Evolutionary conservation across 2,797 vertebrate genomes (phyloP), one percentile per base, ranked within the genome.

Genomic region (Pelochelys cantorii): DNA sequence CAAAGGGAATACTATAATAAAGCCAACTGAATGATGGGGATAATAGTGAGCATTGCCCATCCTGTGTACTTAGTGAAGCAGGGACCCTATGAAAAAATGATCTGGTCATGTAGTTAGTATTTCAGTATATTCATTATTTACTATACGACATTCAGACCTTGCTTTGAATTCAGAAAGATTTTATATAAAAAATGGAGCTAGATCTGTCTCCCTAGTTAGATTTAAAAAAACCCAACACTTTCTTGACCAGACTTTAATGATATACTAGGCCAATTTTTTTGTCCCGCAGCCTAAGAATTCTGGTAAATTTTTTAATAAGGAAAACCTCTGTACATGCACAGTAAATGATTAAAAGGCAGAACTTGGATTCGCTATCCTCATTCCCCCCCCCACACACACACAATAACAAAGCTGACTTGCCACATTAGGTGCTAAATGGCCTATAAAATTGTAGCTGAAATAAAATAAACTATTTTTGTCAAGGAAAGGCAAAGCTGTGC

Each of bases 391-490:
- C 42, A 2, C 42, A 2, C 42, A 48, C 42, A 48, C 42, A 1
- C 29, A 59, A 54, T 81, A 85, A 57, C 79, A 88, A 57, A 77
- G 65, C 48, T 56, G 68, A 37, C 18, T 75, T 75, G 37, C 59
- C 55, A 18, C 62, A 62, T 80, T 54, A 86, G 79, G 86, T 84
- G 81, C 59, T 82, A 83, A 92, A 88, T 82, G 56, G 59, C 75
- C 56, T 90, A 86, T 90, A 86, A 95, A 88, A 92, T 52, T 34
- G 25, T 82, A 93, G 91, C 79, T 89, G 87, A 77, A 86, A 89
- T 60, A 84, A 92, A 88, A 52, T 31, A 7, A 62, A n/a, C 52
- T 79, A 2, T 55, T 90, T 82, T 84, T 87, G 48, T 89, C 83
- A 12, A 81, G 86, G 34, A 87, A 94, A 91, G 11, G 11, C 14